Evolutionary conservation across 2,888 invertebrate species (phyloP).

Genomic region (Spodoptera picta): DNA sequence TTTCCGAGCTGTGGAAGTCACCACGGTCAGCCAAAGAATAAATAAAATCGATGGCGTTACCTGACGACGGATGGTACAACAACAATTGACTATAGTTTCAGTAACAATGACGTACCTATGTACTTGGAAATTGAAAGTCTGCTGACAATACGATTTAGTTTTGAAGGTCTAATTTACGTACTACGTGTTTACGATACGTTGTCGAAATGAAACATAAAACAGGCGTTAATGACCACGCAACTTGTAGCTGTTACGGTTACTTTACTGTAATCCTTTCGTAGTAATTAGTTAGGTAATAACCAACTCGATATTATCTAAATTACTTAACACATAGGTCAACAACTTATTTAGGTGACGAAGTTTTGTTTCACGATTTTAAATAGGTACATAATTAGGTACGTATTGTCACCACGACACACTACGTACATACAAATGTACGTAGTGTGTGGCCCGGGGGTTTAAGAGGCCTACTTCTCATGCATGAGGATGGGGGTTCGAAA

Average conservation of each 20-base stretch:
- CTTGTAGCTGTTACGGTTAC: not conserved
- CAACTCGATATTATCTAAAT: not conserved
- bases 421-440: too few relatives aligned
- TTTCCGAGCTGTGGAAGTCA: constrained; percentile 28
- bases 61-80: constrained; percentile 78
- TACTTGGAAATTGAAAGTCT: constrained; percentile 38
- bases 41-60: constrained; percentile 82
- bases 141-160: constrained; percentile 26
- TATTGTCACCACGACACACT: too few relatives aligned
- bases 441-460: too few relatives aligned
- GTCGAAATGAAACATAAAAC: constrained; percentile 15
- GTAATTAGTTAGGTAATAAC: constrained; percentile 10
- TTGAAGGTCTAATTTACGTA: constrained; percentile 36
- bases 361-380: too few relatives aligned
- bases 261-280: constrained; percentile 10
- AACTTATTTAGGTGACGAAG: too few relatives aligned
- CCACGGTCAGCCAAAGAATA: constrained; percentile 43
- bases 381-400: too few relatives aligned
- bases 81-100: constrained; percentile 48
- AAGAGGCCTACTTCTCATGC: too few relatives aligned
- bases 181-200: constrained; percentile 29
- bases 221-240: constrained; percentile 15
- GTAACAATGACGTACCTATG: constrained; percentile 37
- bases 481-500: too few relatives aligned
- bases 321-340: not conserved